A percentile compares a stretch with the other conserved stretches of the same genome.
Conservation (phyloP, 1,140 invertebrate genomes). For the Drosophila subpulchrella region DNA sequence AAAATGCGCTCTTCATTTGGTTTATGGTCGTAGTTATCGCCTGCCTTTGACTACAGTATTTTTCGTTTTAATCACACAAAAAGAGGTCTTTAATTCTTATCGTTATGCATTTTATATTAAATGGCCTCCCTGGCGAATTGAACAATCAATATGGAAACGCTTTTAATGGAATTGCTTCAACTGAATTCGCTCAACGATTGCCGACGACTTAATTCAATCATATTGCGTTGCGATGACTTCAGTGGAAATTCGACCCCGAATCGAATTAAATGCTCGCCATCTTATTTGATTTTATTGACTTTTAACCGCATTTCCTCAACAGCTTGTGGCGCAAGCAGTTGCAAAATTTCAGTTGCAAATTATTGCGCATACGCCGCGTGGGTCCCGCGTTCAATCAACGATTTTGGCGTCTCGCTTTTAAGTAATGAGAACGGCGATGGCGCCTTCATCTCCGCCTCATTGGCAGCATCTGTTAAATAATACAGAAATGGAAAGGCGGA, state of each 20-base stretch:
- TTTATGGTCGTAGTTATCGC: slow-evolving; percentile 23
- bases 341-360: slow-evolving; percentile 12
- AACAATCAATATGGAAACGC: slow-evolving; percentile 30
- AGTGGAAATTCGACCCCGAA: slow-evolving; percentile 9
- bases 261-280: slow-evolving; percentile 22
- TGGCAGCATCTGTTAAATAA: slow-evolving; percentile 51
- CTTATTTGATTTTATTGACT: slow-evolving; percentile 32
- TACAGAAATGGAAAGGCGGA: slow-evolving; percentile 6
- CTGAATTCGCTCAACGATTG: slow-evolving; percentile 29
- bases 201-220: slow-evolving; percentile 34
- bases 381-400: slow-evolving; percentile 28
- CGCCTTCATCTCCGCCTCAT: slow-evolving; percentile 46
- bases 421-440: slow-evolving; percentile 44
- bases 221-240: slow-evolving; percentile 4
- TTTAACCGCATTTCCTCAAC: slow-evolving; percentile 17
- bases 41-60: slow-evolving; percentile 3
- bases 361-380: slow-evolving; percentile 32
- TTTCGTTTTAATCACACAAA: slow-evolving; percentile 16
- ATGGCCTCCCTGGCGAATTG: slow-evolving; percentile 9
- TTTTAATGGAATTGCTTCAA: slow-evolving; percentile 34
- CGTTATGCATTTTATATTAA: background rate
- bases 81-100: slow-evolving; percentile 1
- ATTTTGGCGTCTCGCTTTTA: slow-evolving; percentile 38
- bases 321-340: background rate
- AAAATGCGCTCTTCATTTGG: slow-evolving; percentile 22